phyloP scores from a whole-genome alignment of 2,797 vertebrate species.

The Forpus xanthops region DNA sequence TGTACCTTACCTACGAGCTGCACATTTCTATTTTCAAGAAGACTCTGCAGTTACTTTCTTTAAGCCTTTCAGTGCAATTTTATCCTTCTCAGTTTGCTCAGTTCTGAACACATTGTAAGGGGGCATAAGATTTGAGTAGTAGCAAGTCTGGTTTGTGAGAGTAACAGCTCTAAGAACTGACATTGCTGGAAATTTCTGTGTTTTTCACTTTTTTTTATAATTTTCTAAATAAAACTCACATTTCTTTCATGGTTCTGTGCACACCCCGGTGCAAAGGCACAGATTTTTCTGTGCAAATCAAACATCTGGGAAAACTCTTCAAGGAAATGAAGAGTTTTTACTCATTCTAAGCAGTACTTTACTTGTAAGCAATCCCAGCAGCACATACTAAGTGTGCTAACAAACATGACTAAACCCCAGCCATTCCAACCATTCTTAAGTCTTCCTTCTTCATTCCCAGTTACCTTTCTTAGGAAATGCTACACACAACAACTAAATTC shows the following conservation, averaged over 20 bases:
- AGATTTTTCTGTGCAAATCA: background rate
- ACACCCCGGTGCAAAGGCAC: background rate
- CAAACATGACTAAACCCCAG: background rate
- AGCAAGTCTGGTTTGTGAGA: background rate
- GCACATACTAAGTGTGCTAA: background rate
- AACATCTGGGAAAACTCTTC: background rate
- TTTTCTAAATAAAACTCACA: background rate
- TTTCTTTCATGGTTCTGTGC: background rate
- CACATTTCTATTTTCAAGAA: background rate
- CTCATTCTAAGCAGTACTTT: background rate
- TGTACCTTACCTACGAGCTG: background rate
- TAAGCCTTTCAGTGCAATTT: background rate
- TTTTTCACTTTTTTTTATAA: background rate
- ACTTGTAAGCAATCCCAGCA: background rate
- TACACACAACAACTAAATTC: background rate
- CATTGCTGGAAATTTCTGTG: background rate
- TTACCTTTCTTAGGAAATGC: background rate
- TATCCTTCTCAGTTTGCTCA: background rate
- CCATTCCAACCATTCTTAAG: background rate
- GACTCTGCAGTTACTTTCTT: background rate
- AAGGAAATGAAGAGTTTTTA: background rate
- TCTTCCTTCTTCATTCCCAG: background rate
- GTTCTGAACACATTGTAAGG: background rate
- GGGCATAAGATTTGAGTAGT: rapidly evolving
- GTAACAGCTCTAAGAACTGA: background rate